Evolutionary conservation across 1,140 invertebrate genomes (phyloP).

Genomic region (Cataglyphis hispanica): DNA sequence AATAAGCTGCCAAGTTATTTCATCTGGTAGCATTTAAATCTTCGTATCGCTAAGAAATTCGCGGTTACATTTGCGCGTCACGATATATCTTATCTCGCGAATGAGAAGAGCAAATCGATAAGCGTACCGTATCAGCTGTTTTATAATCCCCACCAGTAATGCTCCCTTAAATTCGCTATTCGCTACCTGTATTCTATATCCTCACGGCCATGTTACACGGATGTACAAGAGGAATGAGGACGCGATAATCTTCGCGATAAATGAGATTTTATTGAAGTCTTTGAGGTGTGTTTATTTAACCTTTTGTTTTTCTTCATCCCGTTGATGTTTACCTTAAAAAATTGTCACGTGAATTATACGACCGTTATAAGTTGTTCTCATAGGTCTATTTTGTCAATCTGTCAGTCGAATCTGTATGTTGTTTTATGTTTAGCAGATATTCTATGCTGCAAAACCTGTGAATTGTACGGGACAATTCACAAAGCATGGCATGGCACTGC

Average conservation of each 20-base stretch:
- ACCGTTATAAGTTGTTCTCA: not conserved
- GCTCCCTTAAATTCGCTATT: not conserved
- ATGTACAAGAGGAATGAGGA: constrained; percentile 2
- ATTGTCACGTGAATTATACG: not conserved
- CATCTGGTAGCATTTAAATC: not conserved
- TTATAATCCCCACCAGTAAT: constrained; percentile 10
- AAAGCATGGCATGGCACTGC: constrained; percentile 84
- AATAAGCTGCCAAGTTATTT: not conserved
- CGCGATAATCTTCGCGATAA: not conserved
- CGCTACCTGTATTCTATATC: constrained; percentile 23
- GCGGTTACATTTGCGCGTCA: not conserved
- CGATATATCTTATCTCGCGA: not conserved
- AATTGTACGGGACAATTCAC: not conserved
- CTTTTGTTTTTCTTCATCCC: not conserved
- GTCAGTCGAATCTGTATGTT: not conserved
- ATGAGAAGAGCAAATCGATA: constrained; percentile 32
- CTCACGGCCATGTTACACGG: constrained; percentile 28
- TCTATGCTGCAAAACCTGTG: not conserved
- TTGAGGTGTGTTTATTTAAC: not conserved
- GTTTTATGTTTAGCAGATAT: not conserved
- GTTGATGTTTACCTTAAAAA: not conserved
- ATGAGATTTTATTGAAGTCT: constrained; percentile 1
- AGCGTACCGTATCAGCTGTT: constrained; percentile 45
- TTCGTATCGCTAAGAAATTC: not conserved
- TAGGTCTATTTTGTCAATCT: not conserved